Conservation (phyloP, 1,140 invertebrate species). For the Gonatopus flavifemur region DNA sequence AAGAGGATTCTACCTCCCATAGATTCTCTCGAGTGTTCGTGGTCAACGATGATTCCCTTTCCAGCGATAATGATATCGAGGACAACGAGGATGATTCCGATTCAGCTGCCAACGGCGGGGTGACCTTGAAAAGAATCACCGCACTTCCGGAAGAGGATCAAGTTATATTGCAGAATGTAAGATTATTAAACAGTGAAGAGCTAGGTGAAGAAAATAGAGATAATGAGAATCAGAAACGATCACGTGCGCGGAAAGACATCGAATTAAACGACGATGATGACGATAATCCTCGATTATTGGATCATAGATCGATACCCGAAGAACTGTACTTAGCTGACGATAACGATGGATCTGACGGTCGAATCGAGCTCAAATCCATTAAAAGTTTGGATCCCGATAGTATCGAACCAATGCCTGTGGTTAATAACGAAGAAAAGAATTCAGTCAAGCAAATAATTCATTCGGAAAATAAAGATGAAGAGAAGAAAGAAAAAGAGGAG, state of each 20-base stretch:
- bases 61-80: slow-evolving; percentile 63
- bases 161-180: slow-evolving; percentile 41
- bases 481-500: no score
- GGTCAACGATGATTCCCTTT: slow-evolving; percentile 69
- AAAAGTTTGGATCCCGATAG: slow-evolving; percentile 46
- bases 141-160: slow-evolving; percentile 39
- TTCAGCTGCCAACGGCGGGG: slow-evolving; percentile 31
- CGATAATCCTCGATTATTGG: slow-evolving; percentile 2
- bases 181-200: slow-evolving; percentile 22
- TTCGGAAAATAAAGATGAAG: no score
- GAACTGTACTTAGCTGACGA: slow-evolving; percentile 48
- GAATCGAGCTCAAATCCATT: slow-evolving; percentile 48
- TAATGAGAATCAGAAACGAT: slow-evolving; percentile 10
- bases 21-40: slow-evolving; percentile 74
- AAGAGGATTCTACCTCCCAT: slow-evolving; percentile 64
- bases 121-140: slow-evolving; percentile 35
- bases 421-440: not conserved
- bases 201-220: not conserved
- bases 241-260: slow-evolving; percentile 1
- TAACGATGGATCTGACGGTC: slow-evolving; percentile 39
- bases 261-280: slow-evolving; percentile 4
- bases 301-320: slow-evolving; percentile 21
- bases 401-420: slow-evolving; percentile 4
- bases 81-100: slow-evolving; percentile 56
- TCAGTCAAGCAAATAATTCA: not conserved